Evolutionary conservation across 35 echinoderm and acorn worm genomes (phyloP).

Genomic region (Ophioderma brevispina): DNA sequence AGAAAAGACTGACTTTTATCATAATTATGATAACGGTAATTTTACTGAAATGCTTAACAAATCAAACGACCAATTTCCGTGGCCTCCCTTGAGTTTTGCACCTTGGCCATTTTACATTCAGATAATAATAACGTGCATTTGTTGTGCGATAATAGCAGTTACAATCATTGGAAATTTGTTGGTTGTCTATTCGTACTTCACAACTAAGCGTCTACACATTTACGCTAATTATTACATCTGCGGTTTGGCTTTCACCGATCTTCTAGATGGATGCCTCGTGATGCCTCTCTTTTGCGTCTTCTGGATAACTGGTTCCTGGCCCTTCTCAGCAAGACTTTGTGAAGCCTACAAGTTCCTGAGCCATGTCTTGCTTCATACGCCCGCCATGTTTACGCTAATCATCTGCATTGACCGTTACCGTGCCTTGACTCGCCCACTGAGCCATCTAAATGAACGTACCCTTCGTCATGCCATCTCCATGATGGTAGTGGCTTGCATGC

Average conservation of each 20-base stretch:
- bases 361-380: conserved; percentile 21
- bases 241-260: conserved; percentile 42
- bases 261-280: conserved; percentile 20
- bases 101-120: background rate
- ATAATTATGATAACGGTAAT: no score
- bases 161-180: conserved; percentile 45
- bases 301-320: conserved; percentile 39
- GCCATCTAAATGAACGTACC: conserved; percentile 19
- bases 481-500: conserved; percentile 1
- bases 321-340: conserved; percentile 26
- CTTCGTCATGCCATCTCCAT: background rate
- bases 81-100: background rate
- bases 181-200: conserved; percentile 26
- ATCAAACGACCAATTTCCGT: background rate
- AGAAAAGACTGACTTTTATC: no score
- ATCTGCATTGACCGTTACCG: conserved; percentile 57
- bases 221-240: conserved; percentile 55
- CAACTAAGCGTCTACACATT: conserved; percentile 36
- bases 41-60: background rate
- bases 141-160: conserved; percentile 3
- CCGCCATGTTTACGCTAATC: conserved; percentile 7
- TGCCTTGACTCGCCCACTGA: conserved; percentile 20
- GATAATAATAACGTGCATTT: background rate
- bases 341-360: background rate
- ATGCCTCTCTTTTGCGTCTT: background rate